A percentile compares a stretch with the other conserved stretches of the same genome.
Evolutionary conservation across 1,140 invertebrate species (phyloP).

Genomic region (Neuroterus valhalla): DNA sequence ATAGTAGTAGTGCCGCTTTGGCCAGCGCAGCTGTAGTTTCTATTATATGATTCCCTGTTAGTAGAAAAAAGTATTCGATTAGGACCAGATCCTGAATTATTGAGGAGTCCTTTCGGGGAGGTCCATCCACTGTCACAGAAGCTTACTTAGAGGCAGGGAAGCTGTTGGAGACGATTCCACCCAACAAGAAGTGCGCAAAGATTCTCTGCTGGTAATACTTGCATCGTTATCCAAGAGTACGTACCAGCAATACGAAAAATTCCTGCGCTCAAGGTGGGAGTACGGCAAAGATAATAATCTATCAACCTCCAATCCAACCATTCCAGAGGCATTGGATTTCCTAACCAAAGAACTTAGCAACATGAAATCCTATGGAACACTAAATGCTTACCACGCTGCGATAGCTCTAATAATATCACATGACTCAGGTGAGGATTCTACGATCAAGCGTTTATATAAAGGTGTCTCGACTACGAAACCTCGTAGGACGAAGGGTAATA

Average conservation of each 20-base stretch:
- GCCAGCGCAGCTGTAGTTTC: too few relatives aligned
- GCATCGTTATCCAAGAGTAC: slow-evolving; percentile 53
- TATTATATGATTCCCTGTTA: too few relatives aligned
- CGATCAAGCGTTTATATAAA: background rate
- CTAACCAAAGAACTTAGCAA: background rate
- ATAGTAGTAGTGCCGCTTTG: too few relatives aligned
- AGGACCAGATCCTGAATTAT: too few relatives aligned
- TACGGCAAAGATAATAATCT: slow-evolving; percentile 47
- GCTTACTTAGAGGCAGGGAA: too few relatives aligned
- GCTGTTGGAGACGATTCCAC: too few relatives aligned
- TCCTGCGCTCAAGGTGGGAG: slow-evolving; percentile 52
- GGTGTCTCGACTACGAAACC: background rate
- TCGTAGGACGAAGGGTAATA: too few relatives aligned
- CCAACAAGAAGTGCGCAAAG: too few relatives aligned
- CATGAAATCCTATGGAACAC: background rate
- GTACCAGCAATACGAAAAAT: slow-evolving; percentile 50
- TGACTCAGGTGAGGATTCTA: background rate
- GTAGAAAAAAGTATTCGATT: too few relatives aligned
- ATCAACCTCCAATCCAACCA: slow-evolving; percentile 2
- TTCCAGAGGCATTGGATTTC: slow-evolving; percentile 31
- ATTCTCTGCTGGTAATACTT: slow-evolving; percentile 45
- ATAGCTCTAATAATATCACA: slow-evolving; percentile 32
- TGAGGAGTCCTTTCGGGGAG: too few relatives aligned
- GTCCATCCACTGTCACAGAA: too few relatives aligned
- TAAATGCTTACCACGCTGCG: slow-evolving; percentile 25